Base-by-base conservation (phyloP, 2,888 invertebrate species). In the Slavum lentiscoides region DNA sequence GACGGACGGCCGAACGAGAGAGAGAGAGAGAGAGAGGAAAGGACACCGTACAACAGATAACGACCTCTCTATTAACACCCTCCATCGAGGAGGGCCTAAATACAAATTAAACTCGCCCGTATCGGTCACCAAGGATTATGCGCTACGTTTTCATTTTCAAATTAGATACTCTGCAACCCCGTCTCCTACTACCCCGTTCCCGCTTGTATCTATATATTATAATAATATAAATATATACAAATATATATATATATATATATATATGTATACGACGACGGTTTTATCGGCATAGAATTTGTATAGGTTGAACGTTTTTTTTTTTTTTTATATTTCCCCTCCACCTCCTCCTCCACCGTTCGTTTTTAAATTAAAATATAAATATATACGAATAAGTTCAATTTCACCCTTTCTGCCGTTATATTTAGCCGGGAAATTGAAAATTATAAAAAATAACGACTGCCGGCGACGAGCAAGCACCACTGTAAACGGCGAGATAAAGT, bases 21-120 rank as follows among this genome's bases (percentile, higher is more conserved):
- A 11, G 43, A 19, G 66, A 58, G 21, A 43, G 21, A n/a, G 75
- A 17, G n/a, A 7, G 58, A 11, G 55, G 55, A 37, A 21, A 30
- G 30, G 30, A 30, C 30, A 30, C 72, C 80, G 58, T 80, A 80
- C 80, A 80, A 80, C 80, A 80, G 80, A 80, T 80, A 80, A 80
- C 80, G 80, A 80, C 80, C 80, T 80, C 80, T 80, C 80, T 80
- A 80, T 80, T 80, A 80, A 80, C 80, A 80, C 80, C 80, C 80
- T 80, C 80, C 72, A 64, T 80, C 80, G 80, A 72, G 80, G 72
- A 72, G 80, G 58, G 72, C 70, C 80, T 80, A 80, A 80, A 80
- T 80, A 80, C 80, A 72, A 80, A 80, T 80, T 80, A 80, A 80
- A 80, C 80, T 80, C 70, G 72, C 80, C 80, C 80, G 80, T 80